Base-by-base conservation (phyloP, 2,888 invertebrate species). In the Petrophora chlorosata region DNA sequence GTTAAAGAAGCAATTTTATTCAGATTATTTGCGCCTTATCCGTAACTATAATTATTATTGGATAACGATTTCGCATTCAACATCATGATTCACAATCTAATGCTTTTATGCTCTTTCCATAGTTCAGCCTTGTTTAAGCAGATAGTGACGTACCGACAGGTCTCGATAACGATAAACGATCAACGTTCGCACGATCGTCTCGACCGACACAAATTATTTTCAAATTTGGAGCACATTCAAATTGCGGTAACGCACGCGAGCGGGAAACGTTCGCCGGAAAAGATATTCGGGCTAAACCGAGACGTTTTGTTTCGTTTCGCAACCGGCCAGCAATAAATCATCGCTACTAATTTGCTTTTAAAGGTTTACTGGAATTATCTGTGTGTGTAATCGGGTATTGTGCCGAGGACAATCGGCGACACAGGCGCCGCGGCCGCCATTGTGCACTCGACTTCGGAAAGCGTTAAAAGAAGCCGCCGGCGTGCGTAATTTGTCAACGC, bases 341-440 rank as follows among this genome's bases (percentile, higher is more conserved):
- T 86, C 72, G 80, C 79, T 76, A 79, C 88, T 90, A 89, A 90
- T 90, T 89, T 90, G 86, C 85, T 90, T 89, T 90, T 89, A 87
- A 90, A 90, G 82, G 85, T 85, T 87, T 85, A 81, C 82, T 80
- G 76, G 79, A 77, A 81, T 82, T 81, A 82, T 84, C 84, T 82
- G 79, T 77, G 76, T 80, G 79, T 79, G 83, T 79, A 85, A 85
- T 83, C 83, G 82, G 59, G 77, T 70, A 82, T 88, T 88, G 87
- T 87, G 70, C 59, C n/a, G 70, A 67, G 69, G 77, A 79, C 83
- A 84, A 81, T 79, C 73, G 76, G 67, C 65, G 59, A 61, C 59
- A 39, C 66, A 63, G 67, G 73, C 73, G 70, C 70, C 72, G 67
- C 61, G 62, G n/a, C 59, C 61, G 62, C 73, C 75, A 77, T 81